A percentile compares a stretch with the other conserved stretches of the same genome.
phyloP scores from a whole-genome alignment of 2,888 invertebrate species.

The Drosophila niveifrons region DNA sequence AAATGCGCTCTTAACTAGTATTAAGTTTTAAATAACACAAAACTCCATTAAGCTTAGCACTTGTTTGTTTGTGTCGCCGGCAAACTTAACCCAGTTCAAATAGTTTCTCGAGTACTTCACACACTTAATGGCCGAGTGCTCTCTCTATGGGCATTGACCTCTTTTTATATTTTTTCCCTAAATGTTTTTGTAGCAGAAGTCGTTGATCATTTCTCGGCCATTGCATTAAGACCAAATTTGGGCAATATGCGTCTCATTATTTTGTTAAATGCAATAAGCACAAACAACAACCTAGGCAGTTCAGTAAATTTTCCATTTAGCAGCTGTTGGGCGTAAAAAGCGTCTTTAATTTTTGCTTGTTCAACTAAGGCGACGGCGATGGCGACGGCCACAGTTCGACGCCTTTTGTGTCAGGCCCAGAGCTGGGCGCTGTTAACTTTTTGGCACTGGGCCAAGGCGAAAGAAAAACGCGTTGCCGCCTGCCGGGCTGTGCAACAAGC shows the following conservation, averaged over 20 bases:
- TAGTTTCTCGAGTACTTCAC: slow-evolving; percentile 11
- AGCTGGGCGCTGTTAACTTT: slow-evolving; percentile 35
- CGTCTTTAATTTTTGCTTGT: slow-evolving; percentile 41
- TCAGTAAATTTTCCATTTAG: slow-evolving; percentile 56
- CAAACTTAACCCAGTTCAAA: slow-evolving; percentile 22
- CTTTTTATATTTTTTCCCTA: neutral
- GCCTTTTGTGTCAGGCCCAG: slow-evolving; percentile 65
- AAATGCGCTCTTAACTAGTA: neutral
- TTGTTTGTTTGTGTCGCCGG: slow-evolving; percentile 13
- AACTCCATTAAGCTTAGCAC: slow-evolving; percentile 14
- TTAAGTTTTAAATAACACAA: slow-evolving; percentile 9
- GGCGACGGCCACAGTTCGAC: slow-evolving; percentile 27
- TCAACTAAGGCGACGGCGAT: too few relatives aligned
- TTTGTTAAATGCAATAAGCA: slow-evolving; percentile 41
- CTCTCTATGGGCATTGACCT: slow-evolving; percentile 11
- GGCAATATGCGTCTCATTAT: slow-evolving; percentile 37
- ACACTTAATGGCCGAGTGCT: slow-evolving; percentile 3
- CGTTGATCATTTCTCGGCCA: slow-evolving; percentile 30
- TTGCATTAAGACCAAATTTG: slow-evolving; percentile 22
- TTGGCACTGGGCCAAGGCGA: slow-evolving; percentile 69
- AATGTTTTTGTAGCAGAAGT: neutral
- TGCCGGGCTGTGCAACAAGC: slow-evolving; percentile 39
- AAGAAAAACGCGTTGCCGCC: slow-evolving; percentile 29
- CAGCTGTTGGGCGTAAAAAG: slow-evolving; percentile 30
- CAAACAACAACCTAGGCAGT: slow-evolving; percentile 13